Base-by-base conservation (phyloP, 1,140 invertebrate genomes). In the Drosophila subobscura region DNA sequence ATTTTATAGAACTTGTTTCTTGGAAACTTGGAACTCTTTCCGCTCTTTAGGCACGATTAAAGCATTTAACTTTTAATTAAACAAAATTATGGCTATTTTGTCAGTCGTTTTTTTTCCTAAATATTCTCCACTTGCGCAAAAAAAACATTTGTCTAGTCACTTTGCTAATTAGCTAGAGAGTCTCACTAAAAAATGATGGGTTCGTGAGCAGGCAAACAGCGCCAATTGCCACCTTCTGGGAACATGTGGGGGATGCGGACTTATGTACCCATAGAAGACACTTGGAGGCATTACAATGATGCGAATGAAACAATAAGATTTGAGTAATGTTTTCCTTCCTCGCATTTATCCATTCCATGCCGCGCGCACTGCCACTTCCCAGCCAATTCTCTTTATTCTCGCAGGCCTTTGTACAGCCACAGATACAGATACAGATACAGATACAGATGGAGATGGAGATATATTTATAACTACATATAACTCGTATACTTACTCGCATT, bases 361-460 rank as follows among this genome's bases (percentile, higher is more conserved):
- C 53, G 45, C 60, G 54, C 33, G 33, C 33, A 37, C 33, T 37
- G 10, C 33, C 41, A 46, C 23, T 52, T 65, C 61, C 25, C 51
- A 52, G 56, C 63, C 66, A 58, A 46, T 63, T 73, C 51, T 49
- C 50, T 66, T 63, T 66, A 84, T 85, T 77, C 54, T 77, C 72
- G 49, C 8, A 10, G 20, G n/a, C 45, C 45, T 61, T 52, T 60
- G 77, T 63, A 45, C 8, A 47, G 49, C 46, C 16, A 23, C 49
- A 37, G 51, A 65, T 44, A 50, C 40, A 47, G 23, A 42, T 40
- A 45, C 33, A 12, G 3, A 55, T 55, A 45, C n/a, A 67, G 50
- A 68, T 29, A 29, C 49, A 37, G 46, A 74, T 47, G 44, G 37
- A 49, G 33, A 42, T 65, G 5, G 45, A 45, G 33, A 10, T 52